phyloP scores from a whole-genome alignment of 92 coral and sea anemone species.

The Heteractis magnifica region DNA sequence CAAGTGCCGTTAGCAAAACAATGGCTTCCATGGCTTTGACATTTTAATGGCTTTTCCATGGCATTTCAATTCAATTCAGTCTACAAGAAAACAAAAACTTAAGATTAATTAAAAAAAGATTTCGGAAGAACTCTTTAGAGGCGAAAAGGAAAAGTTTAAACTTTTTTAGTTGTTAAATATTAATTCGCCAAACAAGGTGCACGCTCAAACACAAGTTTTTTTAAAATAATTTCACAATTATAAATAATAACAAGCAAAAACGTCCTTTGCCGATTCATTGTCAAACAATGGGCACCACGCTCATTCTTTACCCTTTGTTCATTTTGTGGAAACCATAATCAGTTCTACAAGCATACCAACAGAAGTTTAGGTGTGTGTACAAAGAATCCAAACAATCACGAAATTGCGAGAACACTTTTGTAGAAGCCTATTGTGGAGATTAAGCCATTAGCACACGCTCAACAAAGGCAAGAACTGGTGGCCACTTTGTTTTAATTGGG shows the following conservation, averaged over 20 bases:
- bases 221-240: neutral
- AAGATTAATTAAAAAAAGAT: neutral
- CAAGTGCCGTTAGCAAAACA: slow-evolving; percentile 1
- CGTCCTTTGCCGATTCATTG: neutral
- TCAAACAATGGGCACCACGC: slow-evolving; percentile 22
- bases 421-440: slow-evolving; percentile 1
- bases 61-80: neutral
- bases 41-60: neutral
- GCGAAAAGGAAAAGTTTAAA: neutral
- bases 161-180: neutral
- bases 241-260: neutral
- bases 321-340: slow-evolving; percentile 14
- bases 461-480: slow-evolving; percentile 22
- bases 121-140: neutral
- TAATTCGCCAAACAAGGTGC: neutral
- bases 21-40: neutral
- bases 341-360: slow-evolving; percentile 17
- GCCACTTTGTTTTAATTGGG: slow-evolving; percentile 13
- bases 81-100: neutral
- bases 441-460: slow-evolving; percentile 16
- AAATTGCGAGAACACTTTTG: slow-evolving; percentile 4
- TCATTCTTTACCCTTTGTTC: slow-evolving; percentile 15
- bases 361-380: neutral
- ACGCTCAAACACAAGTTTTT: neutral
- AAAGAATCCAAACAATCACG: slow-evolving; percentile 6